Conservation (phyloP, 2,113 vertebrate genomes). For the Platichthys flesus region DNA sequence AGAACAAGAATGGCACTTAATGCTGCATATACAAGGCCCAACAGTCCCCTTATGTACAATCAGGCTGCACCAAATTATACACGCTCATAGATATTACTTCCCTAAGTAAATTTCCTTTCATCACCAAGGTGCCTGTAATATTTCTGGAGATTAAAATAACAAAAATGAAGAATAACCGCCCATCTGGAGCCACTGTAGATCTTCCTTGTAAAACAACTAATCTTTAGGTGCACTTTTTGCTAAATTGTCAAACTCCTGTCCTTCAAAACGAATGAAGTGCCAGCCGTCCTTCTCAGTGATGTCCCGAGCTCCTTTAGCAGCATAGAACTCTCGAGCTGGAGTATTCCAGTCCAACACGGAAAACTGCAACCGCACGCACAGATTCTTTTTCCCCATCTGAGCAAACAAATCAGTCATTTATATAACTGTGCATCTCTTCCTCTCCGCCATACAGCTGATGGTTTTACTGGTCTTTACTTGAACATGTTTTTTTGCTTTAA, state of each 20-base stretch:
- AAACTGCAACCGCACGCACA: slow-evolving; percentile 84
- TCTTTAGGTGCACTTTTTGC: slow-evolving; percentile 71
- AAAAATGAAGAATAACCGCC: not conserved
- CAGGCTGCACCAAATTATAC: no score
- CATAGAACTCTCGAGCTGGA: slow-evolving; percentile 83
- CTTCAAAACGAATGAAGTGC: slow-evolving; percentile 84
- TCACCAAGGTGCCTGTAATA: no score
- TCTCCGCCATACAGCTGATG: no score
- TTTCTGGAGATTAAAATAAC: not conserved
- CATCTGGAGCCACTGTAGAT: not conserved
- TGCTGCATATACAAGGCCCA: no score
- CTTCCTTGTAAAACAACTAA: not conserved
- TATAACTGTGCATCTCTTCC: not conserved
- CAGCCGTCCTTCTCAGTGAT: slow-evolving; percentile 85
- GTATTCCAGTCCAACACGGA: slow-evolving; percentile 86
- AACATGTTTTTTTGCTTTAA: no score
- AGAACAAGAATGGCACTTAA: no score
- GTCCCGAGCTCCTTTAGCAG: slow-evolving; percentile 82
- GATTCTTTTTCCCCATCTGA: slow-evolving; percentile 81
- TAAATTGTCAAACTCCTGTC: slow-evolving; percentile 76
- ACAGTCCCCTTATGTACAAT: no score
- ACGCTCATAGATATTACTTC: no score
- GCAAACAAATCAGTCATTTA: slow-evolving; percentile 11
- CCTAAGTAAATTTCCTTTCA: no score
- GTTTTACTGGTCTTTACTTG: no score